Evolutionary conservation across 2,113 vertebrate species (phyloP).

Genomic region (Myotis davidii): DNA sequence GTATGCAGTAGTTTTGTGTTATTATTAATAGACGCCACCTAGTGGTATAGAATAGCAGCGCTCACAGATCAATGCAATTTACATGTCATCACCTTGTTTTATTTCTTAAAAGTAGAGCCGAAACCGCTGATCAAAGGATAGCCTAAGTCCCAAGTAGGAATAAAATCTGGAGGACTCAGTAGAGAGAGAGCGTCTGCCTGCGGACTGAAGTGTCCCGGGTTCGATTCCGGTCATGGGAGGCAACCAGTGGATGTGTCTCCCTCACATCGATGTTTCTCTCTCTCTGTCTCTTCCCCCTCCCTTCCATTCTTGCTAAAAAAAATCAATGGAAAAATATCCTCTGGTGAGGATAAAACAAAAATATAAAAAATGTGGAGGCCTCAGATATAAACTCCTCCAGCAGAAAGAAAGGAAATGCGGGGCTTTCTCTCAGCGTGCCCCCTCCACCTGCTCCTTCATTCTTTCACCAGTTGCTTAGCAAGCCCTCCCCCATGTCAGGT

Average conservation of each 20-base stretch:
- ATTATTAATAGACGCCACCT: conserved; percentile 74
- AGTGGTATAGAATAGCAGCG: conserved; percentile 58
- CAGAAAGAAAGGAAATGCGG: background rate
- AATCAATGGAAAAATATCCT: too few relatives aligned
- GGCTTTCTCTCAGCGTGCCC: background rate
- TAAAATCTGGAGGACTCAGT: background rate
- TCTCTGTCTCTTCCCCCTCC: too few relatives aligned
- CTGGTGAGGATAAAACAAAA: too few relatives aligned
- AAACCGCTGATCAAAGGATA: background rate
- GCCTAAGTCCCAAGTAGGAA: background rate
- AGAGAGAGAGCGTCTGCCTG: too few relatives aligned
- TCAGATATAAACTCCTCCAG: background rate
- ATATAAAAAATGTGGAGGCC: background rate
- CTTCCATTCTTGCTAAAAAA: too few relatives aligned
- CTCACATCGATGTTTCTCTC: too few relatives aligned
- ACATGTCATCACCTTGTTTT: too few relatives aligned
- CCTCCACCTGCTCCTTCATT: background rate
- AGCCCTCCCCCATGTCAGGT: background rate
- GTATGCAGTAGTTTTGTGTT: background rate
- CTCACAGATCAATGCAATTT: background rate
- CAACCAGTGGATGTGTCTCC: too few relatives aligned
- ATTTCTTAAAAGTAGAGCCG: background rate
- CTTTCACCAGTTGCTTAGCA: background rate
- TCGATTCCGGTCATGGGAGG: too few relatives aligned
- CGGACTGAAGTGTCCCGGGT: too few relatives aligned